Evolutionary conservation across 2,797 vertebrate genomes (phyloP), one percentile per base, ranked within the genome.

Genomic region (Phoeniculus purpureus): DNA sequence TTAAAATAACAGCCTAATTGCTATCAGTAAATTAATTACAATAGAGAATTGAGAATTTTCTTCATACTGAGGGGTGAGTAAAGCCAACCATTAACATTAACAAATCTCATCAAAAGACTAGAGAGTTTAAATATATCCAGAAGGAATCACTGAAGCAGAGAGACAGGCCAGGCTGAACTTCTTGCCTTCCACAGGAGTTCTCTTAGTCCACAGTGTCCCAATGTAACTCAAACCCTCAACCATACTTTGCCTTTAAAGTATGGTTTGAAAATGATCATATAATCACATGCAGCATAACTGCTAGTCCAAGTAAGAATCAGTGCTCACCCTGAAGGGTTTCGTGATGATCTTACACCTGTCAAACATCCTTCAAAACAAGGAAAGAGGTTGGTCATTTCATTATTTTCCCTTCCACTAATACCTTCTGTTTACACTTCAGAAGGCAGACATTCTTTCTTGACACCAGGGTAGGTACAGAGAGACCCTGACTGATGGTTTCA

Each of bases 241-340:
- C 15, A 21, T 2, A 1, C 3, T 2, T 20, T 70, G 21, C n/a
- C 61, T 64, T n/a, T 52, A 34, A 48, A 48, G 4, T 0, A 0
- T n/a, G 40, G 9, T 32, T 85, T 72, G 7, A 52, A 47, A 70
- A 52, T 25, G 9, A 16, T 37, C 55, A 15, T 40, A 7, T 21
- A 52, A 66, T 37, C 3, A 13, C 87, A 62, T 56, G 22, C 17
- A 73, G 15, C 12, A 40, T 18, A 23, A 90, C 43, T 32, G 18
- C 9, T 12, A 58, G 10, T 25, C 15, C 27, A 18, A 3, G 25
- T 22, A 29, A 68, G 43, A 87, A 74, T 15, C 45, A 7, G 20
- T 89, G 7, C 34, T 75, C 34, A 47, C 4, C n/a, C 23, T 48
- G 23, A 25, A 70, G 80, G 15, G 20, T 34, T 80, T 51, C 19